These are phyloP conservation scores for Catalaphyllia jardinei DNA, from an alignment of 64 coral and sea anemone species.

Conservation along the genomic window DNA sequence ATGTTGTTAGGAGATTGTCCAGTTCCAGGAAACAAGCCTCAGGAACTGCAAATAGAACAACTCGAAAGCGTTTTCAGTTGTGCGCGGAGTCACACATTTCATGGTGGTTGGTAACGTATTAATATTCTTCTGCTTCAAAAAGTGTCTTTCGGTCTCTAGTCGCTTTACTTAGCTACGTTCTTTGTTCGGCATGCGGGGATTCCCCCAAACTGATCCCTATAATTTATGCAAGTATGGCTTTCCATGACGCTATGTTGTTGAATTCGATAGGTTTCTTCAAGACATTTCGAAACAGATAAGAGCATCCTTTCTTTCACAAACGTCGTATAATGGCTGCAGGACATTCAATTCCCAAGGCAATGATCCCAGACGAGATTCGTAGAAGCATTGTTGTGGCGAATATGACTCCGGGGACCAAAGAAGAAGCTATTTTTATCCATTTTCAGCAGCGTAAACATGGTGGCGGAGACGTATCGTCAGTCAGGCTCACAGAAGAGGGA, in stretches of 20 bases:
- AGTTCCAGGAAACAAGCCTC: background rate
- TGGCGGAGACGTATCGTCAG: conserved; percentile 19
- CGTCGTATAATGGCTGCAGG: background rate
- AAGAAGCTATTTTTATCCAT: conserved; percentile 9
- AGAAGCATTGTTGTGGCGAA: conserved; percentile 24
- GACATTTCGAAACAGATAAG: background rate
- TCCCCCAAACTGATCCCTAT: background rate
- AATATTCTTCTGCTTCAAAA: background rate
- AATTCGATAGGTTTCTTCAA: background rate
- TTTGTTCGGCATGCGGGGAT: background rate
- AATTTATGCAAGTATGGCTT: background rate
- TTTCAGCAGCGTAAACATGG: conserved; percentile 47
- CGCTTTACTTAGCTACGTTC: too few species aligned
- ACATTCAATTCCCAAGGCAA: background rate
- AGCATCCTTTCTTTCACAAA: background rate
- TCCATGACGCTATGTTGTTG: background rate
- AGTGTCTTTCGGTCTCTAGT: background rate
- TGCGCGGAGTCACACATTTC: background rate
- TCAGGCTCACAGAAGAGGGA: background rate
- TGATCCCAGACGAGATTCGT: background rate
- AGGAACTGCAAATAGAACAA: background rate
- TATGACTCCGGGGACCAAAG: conserved; percentile 12
- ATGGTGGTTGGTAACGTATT: background rate
- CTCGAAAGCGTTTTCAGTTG: background rate
- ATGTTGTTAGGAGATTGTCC: background rate